phyloP scores from a whole-genome alignment of 1,140 invertebrate genomes.

The Callitettix versicolor region DNA sequence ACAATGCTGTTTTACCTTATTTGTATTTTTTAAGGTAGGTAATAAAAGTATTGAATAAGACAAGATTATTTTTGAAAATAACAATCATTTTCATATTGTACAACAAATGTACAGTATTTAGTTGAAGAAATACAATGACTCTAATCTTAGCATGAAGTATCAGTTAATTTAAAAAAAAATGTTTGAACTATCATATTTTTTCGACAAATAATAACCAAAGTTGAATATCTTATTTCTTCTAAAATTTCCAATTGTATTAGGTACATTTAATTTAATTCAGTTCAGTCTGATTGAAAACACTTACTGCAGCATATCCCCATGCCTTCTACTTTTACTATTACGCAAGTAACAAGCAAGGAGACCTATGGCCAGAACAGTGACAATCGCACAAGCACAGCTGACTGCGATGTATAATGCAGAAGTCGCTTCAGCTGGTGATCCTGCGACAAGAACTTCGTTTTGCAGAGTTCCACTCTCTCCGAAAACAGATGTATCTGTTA shows the following conservation, averaged over 20 bases:
- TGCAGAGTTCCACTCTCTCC: conserved; percentile 74
- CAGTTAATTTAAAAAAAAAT: too few relatives aligned
- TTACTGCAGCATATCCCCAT: conserved; percentile 19
- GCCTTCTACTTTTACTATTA: conserved; percentile 20
- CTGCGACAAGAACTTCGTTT: conserved; percentile 35
- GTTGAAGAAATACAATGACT: too few relatives aligned
- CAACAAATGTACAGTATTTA: too few relatives aligned
- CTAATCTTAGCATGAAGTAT: too few relatives aligned
- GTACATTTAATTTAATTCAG: too few relatives aligned
- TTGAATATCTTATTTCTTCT: background rate
- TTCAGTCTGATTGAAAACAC: background rate
- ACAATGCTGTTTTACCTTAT: too few relatives aligned
- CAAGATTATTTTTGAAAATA: too few relatives aligned
- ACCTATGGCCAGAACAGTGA: conserved; percentile 21
- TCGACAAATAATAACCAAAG: too few relatives aligned
- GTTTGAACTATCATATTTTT: too few relatives aligned
- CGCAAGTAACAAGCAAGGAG: conserved; percentile 21
- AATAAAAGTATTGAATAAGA: too few relatives aligned
- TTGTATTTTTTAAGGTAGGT: too few relatives aligned
- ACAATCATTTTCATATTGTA: too few relatives aligned
- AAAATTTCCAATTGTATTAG: background rate
- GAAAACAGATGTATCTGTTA: conserved; percentile 48
- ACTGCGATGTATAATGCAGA: conserved; percentile 21
- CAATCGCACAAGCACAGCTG: conserved; percentile 23
- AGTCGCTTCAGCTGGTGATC: conserved; percentile 4